Base-by-base conservation (phyloP, 2,113 vertebrate species). In the Apteryx owenii region DNA sequence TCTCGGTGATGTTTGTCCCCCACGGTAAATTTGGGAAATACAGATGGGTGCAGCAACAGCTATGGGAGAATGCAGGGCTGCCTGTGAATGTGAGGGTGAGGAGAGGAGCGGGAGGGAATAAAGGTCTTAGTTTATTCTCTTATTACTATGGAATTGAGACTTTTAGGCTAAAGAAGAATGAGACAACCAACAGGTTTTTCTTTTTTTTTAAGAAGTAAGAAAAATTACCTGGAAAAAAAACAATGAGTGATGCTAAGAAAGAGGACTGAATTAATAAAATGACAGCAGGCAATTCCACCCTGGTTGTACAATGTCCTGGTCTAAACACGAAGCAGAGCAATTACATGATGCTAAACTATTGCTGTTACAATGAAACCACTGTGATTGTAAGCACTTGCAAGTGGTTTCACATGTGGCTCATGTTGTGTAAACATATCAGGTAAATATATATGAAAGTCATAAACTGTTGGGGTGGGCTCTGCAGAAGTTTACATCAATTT, bases 11-110 rank as follows among this genome's bases (percentile, higher is more conserved):
- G 23, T 53, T 13, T 70, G 29, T 15, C 75, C 40, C 7, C n/a
- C 0, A 5, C 3, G 31, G 64, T 17, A 29, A 48, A n/a, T 1
- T 1, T 0, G 2, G 25, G 51, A 3, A 3, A 1, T 1, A 4
- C 5, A 2, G 60, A 2, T 8, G 42, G 42, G 36, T 12, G 10
- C 50, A 21, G 58, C 2, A 1, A 7, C 17, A 38, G 16, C 38
- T 31, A 12, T 38, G 20, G 21, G 19, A n/a, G 40, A 10, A 42
- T 6, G 14, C 33, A 28, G 48, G 33, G 15, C 7, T 31, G 7
- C 7, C 9, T 6, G 50, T 19, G 50, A 7, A 13, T 40, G n/a
- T 18, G 25, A 20, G 26, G 50, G 61, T 25, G 21, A 12, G 84
- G 54, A 19, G 54, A 44, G 38, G 5, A 1, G 10, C n/a, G 22